phyloP scores from a whole-genome alignment of 2,113 vertebrate species.

The Geothlypis trichas region DNA sequence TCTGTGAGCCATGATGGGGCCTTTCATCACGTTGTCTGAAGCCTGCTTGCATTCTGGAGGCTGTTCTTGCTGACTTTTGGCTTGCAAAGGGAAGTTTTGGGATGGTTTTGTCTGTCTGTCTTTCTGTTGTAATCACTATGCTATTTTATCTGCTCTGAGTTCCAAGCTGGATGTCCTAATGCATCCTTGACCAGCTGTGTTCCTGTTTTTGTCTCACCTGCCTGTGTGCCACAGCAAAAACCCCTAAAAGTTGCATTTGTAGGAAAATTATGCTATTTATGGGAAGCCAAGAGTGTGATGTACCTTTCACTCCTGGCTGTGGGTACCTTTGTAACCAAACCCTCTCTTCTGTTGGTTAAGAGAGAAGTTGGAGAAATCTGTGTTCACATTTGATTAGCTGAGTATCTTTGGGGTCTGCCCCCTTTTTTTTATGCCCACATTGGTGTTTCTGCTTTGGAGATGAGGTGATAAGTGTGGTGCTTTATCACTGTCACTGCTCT shows the following conservation, averaged over 20 bases:
- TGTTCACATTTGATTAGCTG: not conserved
- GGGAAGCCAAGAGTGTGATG: not conserved
- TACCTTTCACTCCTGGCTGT: not conserved
- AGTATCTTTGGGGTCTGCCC: not conserved
- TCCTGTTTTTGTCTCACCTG: not conserved
- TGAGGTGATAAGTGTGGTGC: not conserved
- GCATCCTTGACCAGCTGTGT: not conserved
- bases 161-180: not conserved
- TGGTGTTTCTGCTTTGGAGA: not conserved
- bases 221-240: not conserved
- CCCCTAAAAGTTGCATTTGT: not conserved
- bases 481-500: not conserved
- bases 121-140: not conserved
- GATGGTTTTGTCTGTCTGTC: not conserved
- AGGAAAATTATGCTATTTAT: not conserved
- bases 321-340: not conserved
- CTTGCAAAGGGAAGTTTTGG: not conserved
- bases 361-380: not conserved
- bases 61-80: not conserved
- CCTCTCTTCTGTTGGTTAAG: not conserved
- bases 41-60: not conserved
- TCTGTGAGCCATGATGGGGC: slow-evolving; percentile 13
- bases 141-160: not conserved
- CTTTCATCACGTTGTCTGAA: slow-evolving; percentile 7
- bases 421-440: rapidly evolving